Conservation (phyloP, 2,888 invertebrate species). For the Agrochola litura region DNA sequence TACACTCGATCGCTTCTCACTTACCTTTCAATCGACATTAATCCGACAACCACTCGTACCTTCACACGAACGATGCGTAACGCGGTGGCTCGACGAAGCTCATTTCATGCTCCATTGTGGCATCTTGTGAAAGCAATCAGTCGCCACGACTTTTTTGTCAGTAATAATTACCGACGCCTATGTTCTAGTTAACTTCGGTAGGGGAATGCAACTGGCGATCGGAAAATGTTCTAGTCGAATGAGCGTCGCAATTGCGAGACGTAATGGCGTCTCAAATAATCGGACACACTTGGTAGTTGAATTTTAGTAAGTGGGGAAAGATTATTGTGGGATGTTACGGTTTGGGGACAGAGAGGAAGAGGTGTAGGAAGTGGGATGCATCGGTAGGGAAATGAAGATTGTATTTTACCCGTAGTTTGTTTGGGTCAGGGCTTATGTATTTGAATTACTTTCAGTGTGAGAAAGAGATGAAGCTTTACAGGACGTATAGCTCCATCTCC, state of each 20-base stretch:
- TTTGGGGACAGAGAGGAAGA: not conserved
- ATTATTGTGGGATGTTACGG: constrained; percentile 18
- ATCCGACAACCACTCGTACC: constrained; percentile 45
- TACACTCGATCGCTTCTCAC: constrained; percentile 16
- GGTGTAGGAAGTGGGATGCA: not conserved
- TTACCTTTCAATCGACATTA: constrained; percentile 26
- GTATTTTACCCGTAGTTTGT: not conserved
- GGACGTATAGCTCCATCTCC: too few species aligned
- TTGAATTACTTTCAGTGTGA: not conserved
- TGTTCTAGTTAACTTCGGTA: constrained; percentile 74
- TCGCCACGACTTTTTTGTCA: constrained; percentile 75
- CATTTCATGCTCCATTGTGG: constrained; percentile 88
- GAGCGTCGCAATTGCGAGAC: constrained; percentile 60
- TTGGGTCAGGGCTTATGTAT: not conserved
- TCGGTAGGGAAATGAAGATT: not conserved
- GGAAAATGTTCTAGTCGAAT: constrained; percentile 65
- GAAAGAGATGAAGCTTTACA: too few species aligned
- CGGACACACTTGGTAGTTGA: constrained; percentile 44
- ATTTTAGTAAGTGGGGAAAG: constrained; percentile 12
- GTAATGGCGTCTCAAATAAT: constrained; percentile 57
- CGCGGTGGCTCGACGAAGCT: constrained; percentile 82
- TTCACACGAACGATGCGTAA: constrained; percentile 80
- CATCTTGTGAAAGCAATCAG: constrained; percentile 85
- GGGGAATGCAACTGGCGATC: constrained; percentile 59
- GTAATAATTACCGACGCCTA: constrained; percentile 78